These are phyloP conservation scores for Tricholaema leucomelas DNA, from an alignment of 2,113 vertebrate species.

Conservation along the genomic window DNA sequence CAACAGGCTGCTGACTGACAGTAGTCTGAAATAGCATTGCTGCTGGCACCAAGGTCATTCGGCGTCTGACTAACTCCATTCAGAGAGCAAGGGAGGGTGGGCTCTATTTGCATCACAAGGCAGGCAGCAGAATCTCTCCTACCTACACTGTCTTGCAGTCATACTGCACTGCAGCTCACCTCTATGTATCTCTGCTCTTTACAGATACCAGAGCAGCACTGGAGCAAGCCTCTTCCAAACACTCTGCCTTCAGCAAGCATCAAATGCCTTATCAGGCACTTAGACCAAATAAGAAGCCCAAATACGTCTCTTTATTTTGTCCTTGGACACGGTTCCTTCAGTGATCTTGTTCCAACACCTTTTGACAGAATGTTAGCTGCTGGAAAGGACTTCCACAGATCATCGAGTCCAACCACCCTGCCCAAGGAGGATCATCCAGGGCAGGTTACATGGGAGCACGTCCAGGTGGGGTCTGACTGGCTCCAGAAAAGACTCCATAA, in stretches of 20 bases:
- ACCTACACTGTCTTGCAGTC: not conserved
- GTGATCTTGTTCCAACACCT: not conserved
- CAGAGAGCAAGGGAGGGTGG: not conserved
- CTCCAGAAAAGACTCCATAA: no score
- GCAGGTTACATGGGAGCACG: no score
- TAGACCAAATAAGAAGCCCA: not conserved
- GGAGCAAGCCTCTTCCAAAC: not conserved
- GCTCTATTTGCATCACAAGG: not conserved
- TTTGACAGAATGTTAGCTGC: no score
- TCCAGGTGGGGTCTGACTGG: no score
- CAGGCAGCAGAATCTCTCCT: not conserved
- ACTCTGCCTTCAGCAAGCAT: not conserved
- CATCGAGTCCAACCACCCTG: no score
- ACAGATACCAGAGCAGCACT: not conserved
- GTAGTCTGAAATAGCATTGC: accelerated
- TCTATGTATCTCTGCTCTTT: not conserved
- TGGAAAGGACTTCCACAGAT: no score
- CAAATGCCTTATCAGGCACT: not conserved
- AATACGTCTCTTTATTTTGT: not conserved
- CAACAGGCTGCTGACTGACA: accelerated
- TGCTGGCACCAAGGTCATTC: accelerated
- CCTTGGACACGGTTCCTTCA: not conserved
- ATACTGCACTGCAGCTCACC: not conserved
- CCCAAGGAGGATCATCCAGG: no score
- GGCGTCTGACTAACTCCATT: not conserved